Evolutionary conservation across 2,888 invertebrate species (phyloP).

Genomic region (Leptopilina syphax): DNA sequence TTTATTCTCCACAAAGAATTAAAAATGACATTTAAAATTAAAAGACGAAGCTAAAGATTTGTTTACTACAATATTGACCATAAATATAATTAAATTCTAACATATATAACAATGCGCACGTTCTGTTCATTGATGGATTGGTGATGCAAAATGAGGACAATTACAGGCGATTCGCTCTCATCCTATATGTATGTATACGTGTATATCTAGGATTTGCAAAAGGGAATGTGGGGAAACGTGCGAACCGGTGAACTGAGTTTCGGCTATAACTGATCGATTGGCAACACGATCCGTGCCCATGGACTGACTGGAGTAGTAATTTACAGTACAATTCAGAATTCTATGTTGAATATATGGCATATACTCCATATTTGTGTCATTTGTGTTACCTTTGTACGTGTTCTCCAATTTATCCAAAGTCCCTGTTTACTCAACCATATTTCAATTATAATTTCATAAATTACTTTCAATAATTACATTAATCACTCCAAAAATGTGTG

Average conservation of each 20-base stretch:
- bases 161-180: conserved; percentile 14
- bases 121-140: conserved; percentile 17
- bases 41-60: no score
- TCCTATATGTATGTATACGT: background rate
- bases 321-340: background rate
- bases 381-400: no score
- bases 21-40: background rate
- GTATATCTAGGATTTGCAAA: conserved; percentile 17
- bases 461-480: no score
- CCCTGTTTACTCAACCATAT: no score
- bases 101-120: background rate
- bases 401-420: no score
- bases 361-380: no score
- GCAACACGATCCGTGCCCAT: background rate
- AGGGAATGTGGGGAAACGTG: conserved; percentile 4
- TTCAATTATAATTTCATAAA: no score
- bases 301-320: conserved; percentile 5
- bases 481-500: no score
- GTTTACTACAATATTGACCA: background rate
- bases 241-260: conserved; percentile 33
- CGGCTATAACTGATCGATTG: conserved; percentile 29
- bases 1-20: no score
- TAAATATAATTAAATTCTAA: background rate
- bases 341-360: background rate
- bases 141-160: conserved; percentile 23